A percentile compares a stretch with the other conserved stretches of the same genome.
These are phyloP conservation scores for Pristionchus mayeri DNA, from an alignment of 2,888 invertebrate species.

Conservation along the genomic window DNA sequence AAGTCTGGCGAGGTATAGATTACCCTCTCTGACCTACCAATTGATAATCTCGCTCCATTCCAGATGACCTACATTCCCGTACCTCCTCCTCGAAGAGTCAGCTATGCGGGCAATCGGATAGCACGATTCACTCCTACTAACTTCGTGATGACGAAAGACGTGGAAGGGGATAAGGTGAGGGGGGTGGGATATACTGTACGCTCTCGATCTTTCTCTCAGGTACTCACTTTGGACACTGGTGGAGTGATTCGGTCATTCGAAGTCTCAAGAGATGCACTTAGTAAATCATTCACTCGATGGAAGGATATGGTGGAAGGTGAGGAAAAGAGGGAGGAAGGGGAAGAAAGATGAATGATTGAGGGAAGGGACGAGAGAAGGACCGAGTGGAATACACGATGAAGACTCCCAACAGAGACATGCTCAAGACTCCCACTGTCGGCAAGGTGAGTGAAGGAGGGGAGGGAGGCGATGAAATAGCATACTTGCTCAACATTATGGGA, in stretches of 20 bases:
- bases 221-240: slow-evolving; percentile 81
- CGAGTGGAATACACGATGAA: slow-evolving; percentile 50
- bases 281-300: slow-evolving; percentile 66
- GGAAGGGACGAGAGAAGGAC: slow-evolving; percentile 51
- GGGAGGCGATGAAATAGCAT: slow-evolving; percentile 78
- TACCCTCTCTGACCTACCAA: background rate
- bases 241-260: slow-evolving; percentile 81
- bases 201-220: slow-evolving; percentile 47
- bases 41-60: background rate
- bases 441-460: slow-evolving; percentile 79
- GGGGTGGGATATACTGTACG: background rate
- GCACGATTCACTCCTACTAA: background rate
- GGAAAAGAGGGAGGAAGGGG: background rate
- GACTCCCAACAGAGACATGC: slow-evolving; percentile 75
- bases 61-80: slow-evolving; percentile 41
- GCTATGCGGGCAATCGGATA: slow-evolving; percentile 1
- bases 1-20: background rate
- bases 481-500: background rate
- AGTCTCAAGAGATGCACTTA: slow-evolving; percentile 75
- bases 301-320: slow-evolving; percentile 62
- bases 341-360: background rate
- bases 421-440: slow-evolving; percentile 90
- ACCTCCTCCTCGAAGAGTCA: background rate
- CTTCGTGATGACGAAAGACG: slow-evolving; percentile 33
- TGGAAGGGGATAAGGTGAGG: slow-evolving; percentile 19